These are phyloP conservation scores for Musca vetustissima DNA, from an alignment of 1,140 invertebrate species.

Conservation along the genomic window DNA sequence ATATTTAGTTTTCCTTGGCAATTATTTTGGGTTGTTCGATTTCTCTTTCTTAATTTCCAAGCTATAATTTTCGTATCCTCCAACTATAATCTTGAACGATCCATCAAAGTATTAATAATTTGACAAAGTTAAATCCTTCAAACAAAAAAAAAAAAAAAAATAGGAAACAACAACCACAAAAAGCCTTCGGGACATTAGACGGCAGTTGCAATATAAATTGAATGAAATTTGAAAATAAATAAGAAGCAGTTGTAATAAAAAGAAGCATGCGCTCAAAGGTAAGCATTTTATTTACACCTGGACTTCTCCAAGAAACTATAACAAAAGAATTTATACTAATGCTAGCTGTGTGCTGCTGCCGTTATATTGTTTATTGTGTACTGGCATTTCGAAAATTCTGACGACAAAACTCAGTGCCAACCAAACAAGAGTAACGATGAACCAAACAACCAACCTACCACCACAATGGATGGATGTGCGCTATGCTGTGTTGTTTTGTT, in stretches of 20 bases:
- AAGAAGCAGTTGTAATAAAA: constrained; percentile 1
- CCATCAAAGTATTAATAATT: too few relatives aligned
- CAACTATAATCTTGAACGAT: too few relatives aligned
- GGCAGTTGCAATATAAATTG: constrained; percentile 19
- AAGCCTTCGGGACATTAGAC: background rate
- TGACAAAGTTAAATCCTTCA: too few relatives aligned
- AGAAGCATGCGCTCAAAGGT: constrained; percentile 10
- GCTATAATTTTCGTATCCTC: too few relatives aligned
- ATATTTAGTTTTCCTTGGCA: too few relatives aligned
- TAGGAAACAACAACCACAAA: constrained; percentile 5
- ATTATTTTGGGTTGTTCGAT: too few relatives aligned
- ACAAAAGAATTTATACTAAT: constrained; percentile 21
- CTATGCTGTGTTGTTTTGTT: background rate
- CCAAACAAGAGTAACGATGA: too few relatives aligned
- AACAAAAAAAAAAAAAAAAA: background rate
- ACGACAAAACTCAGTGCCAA: too few relatives aligned
- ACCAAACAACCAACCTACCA: too few relatives aligned
- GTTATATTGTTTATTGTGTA: background rate
- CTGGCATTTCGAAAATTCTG: too few relatives aligned
- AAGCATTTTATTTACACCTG: constrained; percentile 19
- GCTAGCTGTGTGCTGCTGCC: background rate
- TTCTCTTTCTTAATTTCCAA: too few relatives aligned
- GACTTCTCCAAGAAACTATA: background rate
- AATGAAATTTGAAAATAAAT: constrained; percentile 2
- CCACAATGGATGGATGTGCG: too few relatives aligned